A percentile compares a stretch with the other conserved stretches of the same genome.
These are phyloP conservation scores for Gila robusta DNA, from an alignment of 2,797 vertebrate genomes.

Conservation along the genomic window DNA sequence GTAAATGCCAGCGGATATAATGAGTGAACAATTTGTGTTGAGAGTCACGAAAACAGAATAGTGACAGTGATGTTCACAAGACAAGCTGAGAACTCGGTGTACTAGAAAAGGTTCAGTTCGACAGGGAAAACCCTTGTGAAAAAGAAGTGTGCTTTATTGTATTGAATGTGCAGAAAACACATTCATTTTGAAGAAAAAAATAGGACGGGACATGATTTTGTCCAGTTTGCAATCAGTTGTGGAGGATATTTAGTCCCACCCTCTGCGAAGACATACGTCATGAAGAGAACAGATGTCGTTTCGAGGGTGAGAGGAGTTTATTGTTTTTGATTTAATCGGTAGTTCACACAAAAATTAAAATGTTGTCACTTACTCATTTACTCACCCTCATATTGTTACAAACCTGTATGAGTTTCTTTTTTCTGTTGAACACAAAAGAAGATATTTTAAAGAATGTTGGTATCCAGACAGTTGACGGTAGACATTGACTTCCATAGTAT, in stretches of 20 bases:
- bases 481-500: not conserved
- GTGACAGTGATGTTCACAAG: not conserved
- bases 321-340: not conserved
- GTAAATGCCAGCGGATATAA: constrained; percentile 7
- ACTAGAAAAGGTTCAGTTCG: not conserved
- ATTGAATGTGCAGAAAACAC: not conserved
- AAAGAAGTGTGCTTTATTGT: not conserved
- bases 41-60: not conserved
- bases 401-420: not conserved
- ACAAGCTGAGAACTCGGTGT: not conserved
- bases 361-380: not conserved
- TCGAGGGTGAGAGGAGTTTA: not conserved
- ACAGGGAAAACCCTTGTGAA: not conserved
- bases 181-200: not conserved
- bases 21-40: constrained; percentile 2
- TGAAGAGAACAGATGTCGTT: not conserved
- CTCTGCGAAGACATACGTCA: not conserved
- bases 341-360: not conserved
- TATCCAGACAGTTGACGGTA: no score
- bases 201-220: not conserved
- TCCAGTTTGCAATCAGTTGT: not conserved
- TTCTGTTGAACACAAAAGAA: not conserved
- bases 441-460: not conserved
- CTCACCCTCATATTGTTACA: not conserved
- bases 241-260: not conserved